Conservation (phyloP, 2,113 vertebrate species). For the Limnothrissa miodon region DNA sequence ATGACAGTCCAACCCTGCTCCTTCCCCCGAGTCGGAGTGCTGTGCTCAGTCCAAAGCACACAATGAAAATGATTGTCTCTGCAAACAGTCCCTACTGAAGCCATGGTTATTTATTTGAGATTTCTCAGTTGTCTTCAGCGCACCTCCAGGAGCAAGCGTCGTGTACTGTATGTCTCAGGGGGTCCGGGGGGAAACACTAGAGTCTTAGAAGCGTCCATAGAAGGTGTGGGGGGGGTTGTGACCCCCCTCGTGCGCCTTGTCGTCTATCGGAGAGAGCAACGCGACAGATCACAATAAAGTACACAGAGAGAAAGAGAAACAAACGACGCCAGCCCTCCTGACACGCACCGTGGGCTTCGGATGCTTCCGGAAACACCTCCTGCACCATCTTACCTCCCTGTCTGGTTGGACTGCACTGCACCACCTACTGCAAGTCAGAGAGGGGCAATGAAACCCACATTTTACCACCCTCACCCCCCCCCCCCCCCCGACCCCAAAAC, state of each 20-base stretch:
- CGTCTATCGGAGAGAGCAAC: neutral
- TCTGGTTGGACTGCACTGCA: too few relatives aligned
- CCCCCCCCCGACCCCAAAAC: neutral
- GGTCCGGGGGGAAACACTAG: neutral
- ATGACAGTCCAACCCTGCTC: conserved; percentile 12
- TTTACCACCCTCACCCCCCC: too few relatives aligned
- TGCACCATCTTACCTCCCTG: neutral
- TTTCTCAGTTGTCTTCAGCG: neutral
- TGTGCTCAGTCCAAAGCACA: conserved; percentile 14
- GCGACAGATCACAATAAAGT: neutral
- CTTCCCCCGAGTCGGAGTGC: neutral
- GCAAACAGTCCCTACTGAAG: conserved; percentile 36
- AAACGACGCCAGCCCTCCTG: neutral
- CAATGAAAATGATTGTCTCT: conserved; percentile 39
- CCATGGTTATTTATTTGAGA: neutral
- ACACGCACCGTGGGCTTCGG: neutral
- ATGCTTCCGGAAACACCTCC: neutral
- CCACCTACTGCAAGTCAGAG: neutral
- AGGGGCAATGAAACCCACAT: neutral
- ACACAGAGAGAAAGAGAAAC: neutral
- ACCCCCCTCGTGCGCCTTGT: neutral
- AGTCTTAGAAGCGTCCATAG: neutral
- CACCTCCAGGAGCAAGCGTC: neutral
- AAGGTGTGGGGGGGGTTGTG: neutral
- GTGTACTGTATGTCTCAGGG: neutral